phyloP scores from a whole-genome alignment of 2,113 vertebrate species.

The Thamnophis sirtalis region DNA sequence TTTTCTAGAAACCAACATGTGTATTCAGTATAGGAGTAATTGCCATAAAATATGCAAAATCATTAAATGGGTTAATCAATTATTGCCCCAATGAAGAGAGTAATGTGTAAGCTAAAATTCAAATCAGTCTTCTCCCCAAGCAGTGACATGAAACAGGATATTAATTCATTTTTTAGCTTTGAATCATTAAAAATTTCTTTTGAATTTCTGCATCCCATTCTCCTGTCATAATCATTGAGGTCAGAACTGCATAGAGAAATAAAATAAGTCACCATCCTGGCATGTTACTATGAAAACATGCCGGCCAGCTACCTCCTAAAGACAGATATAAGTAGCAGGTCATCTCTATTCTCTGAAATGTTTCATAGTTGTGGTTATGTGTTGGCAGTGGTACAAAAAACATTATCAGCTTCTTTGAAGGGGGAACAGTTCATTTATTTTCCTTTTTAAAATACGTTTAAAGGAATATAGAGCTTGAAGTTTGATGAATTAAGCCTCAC shows the following conservation, averaged over 20 bases:
- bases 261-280: background rate
- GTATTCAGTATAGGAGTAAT: background rate
- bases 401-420: background rate
- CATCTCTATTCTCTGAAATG: background rate
- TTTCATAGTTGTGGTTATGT: background rate
- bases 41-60: background rate
- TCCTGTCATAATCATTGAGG: constrained; percentile 29
- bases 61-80: background rate
- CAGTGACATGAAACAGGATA: constrained; percentile 4
- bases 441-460: background rate
- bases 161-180: constrained; percentile 33
- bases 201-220: constrained; percentile 41
- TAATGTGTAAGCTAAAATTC: background rate
- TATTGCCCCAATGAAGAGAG: background rate
- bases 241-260: constrained; percentile 8
- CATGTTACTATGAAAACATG: background rate
- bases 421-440: background rate
- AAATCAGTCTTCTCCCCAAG: background rate
- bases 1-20: background rate
- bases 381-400: background rate
- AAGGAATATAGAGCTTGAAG: background rate
- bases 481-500: background rate
- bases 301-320: background rate
- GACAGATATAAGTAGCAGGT: background rate
- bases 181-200: constrained; percentile 11